Evolutionary conservation across 37 sponge, comb jelly and placozoan species (phyloP).

Genomic region (Trichoplax adhaerens): DNA sequence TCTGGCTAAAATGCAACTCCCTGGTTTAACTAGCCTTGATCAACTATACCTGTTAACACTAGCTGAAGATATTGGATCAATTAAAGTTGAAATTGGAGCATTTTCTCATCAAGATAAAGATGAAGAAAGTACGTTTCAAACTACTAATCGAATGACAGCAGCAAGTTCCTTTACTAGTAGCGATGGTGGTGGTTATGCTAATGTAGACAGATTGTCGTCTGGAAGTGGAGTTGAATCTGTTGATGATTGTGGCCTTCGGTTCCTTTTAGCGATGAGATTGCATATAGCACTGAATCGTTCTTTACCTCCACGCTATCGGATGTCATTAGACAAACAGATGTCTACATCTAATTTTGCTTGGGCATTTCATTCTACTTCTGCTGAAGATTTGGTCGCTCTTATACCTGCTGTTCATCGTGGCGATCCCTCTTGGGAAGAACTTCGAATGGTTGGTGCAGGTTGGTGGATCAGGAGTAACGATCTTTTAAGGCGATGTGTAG

Average conservation of each 20-base stretch:
- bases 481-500: constrained; percentile 48
- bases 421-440: constrained; percentile 51
- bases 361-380: constrained; percentile 92
- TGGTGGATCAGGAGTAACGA: constrained; percentile 88
- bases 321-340: constrained; percentile 14
- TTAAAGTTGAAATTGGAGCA: background rate
- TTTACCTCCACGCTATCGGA: constrained; percentile 9
- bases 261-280: constrained; percentile 48
- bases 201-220: background rate
- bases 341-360: constrained; percentile 59
- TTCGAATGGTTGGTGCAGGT: constrained; percentile 67
- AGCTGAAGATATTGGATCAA: constrained; percentile 59
- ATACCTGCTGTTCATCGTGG: constrained; percentile 59
- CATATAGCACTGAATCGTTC: constrained; percentile 27
- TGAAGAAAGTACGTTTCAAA: background rate
- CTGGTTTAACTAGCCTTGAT: constrained; percentile 54
- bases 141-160: background rate
- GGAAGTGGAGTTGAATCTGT: constrained; percentile 38
- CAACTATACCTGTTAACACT: constrained; percentile 59
- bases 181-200: constrained; percentile 41
- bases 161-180: constrained; percentile 10
- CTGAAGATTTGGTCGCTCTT: constrained; percentile 53
- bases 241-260: constrained; percentile 93
- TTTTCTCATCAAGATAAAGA: background rate
- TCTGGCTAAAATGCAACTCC: constrained; percentile 16